Conservation (phyloP, 2,113 vertebrate genomes). For the Heterochromis multidens region DNA sequence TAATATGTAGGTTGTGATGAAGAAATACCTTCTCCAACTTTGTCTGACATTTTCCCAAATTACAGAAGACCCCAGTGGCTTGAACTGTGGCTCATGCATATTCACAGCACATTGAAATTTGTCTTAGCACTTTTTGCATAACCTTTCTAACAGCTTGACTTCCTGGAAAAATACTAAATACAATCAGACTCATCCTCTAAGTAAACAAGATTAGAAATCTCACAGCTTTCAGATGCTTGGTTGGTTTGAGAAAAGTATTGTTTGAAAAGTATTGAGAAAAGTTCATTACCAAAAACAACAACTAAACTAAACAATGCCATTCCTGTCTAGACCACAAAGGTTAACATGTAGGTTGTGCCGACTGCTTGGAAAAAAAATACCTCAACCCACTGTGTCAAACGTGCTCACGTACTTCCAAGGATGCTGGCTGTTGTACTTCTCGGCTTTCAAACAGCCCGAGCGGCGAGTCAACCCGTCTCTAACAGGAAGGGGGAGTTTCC, state of each 20-base stretch:
- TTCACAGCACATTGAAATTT: too few species aligned
- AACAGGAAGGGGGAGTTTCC: conserved; percentile 69
- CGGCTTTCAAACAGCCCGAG: conserved; percentile 42
- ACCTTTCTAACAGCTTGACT: neutral
- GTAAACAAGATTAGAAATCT: neutral
- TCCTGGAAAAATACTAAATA: neutral
- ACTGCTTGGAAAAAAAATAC: conserved; percentile 9
- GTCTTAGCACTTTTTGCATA: neutral
- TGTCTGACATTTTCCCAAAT: neutral
- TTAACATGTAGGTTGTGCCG: neutral
- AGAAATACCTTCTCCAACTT: neutral
- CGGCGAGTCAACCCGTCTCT: conserved; percentile 29
- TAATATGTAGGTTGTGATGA: neutral
- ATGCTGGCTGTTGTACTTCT: conserved; percentile 29
- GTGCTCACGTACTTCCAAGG: conserved; percentile 22
- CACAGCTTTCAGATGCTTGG: neutral
- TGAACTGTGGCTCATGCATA: neutral
- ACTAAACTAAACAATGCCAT: neutral
- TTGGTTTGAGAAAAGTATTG: neutral
- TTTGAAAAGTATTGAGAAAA: neutral
- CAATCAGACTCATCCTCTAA: neutral
- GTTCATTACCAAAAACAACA: neutral
- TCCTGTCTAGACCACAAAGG: neutral
- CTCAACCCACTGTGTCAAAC: neutral
- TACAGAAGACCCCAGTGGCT: neutral